Evolutionary conservation across 2,113 vertebrate species (phyloP).

Genomic region (Solenodon paradoxus): DNA sequence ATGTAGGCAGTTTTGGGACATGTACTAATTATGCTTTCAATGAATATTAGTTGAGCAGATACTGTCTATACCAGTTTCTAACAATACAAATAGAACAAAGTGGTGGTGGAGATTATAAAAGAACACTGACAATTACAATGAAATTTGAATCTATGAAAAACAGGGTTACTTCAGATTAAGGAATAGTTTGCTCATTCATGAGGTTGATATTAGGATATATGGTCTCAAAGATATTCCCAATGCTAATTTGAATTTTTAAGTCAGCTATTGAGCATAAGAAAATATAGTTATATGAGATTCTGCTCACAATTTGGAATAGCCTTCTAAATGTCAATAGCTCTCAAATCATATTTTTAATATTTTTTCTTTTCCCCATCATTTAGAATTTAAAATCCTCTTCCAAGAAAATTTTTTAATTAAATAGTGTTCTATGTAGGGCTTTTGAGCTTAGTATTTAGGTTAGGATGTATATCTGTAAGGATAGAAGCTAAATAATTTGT

Average conservation of each 20-base stretch:
- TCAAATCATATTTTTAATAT: background rate
- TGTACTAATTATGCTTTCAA: background rate
- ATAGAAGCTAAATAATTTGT: background rate
- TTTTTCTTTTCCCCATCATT: background rate
- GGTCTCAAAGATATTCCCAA: background rate
- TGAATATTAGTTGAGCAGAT: background rate
- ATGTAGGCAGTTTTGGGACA: background rate
- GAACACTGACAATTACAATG: background rate
- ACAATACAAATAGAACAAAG: background rate
- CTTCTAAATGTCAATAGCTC: background rate
- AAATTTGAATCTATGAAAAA: background rate
- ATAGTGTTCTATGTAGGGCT: background rate
- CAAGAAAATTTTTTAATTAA: background rate
- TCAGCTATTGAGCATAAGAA: background rate
- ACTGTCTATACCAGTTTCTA: background rate
- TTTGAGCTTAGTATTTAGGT: background rate
- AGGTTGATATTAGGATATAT: background rate
- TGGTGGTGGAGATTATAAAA: background rate
- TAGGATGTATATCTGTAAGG: background rate
- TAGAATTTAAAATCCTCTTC: background rate
- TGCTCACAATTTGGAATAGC: background rate
- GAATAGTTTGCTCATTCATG: background rate
- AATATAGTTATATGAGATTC: background rate
- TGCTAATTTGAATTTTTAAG: background rate
- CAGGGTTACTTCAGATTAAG: background rate